phyloP scores from a whole-genome alignment of 2,113 vertebrate species.

The Merops nubicus region DNA sequence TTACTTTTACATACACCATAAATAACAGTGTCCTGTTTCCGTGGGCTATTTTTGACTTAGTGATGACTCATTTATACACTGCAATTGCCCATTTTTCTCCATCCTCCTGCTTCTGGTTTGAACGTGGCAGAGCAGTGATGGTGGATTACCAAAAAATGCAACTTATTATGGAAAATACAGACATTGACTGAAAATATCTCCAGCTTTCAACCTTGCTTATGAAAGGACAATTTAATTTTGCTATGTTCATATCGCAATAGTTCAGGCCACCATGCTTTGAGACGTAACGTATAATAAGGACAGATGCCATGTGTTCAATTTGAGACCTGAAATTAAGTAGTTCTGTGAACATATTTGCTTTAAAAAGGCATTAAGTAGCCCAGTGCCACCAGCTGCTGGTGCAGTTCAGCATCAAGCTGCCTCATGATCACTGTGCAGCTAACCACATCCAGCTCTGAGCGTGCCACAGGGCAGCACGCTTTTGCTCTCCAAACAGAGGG shows the following conservation, averaged over 20 bases:
- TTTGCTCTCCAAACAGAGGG: neutral
- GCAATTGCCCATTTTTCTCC: neutral
- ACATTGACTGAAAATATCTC: neutral
- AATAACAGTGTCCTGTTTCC: neutral
- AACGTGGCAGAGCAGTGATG: neutral
- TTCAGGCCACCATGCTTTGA: neutral
- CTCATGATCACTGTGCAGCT: neutral
- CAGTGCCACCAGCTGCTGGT: neutral
- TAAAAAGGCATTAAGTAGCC: neutral
- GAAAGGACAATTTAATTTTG: neutral
- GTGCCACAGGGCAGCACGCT: accelerated
- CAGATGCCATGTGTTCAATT: neutral
- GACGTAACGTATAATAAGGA: neutral
- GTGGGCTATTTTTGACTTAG: neutral
- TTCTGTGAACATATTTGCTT: neutral
- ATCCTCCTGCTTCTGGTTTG: neutral
- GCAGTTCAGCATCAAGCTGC: neutral
- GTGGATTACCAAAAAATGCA: neutral
- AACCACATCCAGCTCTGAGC: neutral
- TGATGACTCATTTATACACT: neutral
- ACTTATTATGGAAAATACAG: neutral
- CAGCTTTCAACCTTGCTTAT: neutral
- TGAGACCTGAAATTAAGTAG: neutral
- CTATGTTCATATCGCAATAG: neutral
- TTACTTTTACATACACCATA: neutral